Evolutionary conservation across 37 sponge, comb jelly and placozoan genomes (phyloP).

Genomic region (Ianthella basta): DNA sequence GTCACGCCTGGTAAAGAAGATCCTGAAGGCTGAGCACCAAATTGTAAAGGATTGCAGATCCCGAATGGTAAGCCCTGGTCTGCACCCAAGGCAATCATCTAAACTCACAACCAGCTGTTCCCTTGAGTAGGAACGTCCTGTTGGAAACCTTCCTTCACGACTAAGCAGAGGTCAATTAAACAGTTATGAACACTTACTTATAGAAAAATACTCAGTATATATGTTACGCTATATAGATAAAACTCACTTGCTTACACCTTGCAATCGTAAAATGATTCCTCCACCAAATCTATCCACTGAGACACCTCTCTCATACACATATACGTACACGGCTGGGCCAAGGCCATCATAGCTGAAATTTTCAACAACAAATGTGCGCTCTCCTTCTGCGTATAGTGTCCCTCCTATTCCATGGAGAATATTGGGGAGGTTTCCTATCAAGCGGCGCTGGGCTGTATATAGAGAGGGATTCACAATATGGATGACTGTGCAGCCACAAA

Average conservation of each 20-base stretch:
- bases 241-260: too few species aligned
- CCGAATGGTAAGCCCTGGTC: not conserved
- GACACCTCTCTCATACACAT: conserved; percentile 7
- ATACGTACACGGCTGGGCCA: not conserved
- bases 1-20: not conserved
- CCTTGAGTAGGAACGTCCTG: too few species aligned
- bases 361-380: not conserved
- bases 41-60: not conserved
- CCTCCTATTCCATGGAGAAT: not conserved
- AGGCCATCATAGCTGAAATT: conserved; percentile 1
- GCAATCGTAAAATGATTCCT: not conserved
- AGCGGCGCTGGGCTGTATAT: too few species aligned
- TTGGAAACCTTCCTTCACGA: too few species aligned
- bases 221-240: too few species aligned
- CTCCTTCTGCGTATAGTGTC: not conserved
- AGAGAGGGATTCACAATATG: too few species aligned
- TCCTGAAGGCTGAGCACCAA: not conserved
- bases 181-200: too few species aligned
- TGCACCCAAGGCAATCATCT: too few species aligned
- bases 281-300: not conserved
- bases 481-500: too few species aligned
- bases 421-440: not conserved
- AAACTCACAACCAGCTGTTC: too few species aligned
- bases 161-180: too few species aligned
- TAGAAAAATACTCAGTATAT: too few species aligned